Base-by-base conservation (phyloP, 2,113 vertebrate genomes). In the Hydrolagus affinis region DNA sequence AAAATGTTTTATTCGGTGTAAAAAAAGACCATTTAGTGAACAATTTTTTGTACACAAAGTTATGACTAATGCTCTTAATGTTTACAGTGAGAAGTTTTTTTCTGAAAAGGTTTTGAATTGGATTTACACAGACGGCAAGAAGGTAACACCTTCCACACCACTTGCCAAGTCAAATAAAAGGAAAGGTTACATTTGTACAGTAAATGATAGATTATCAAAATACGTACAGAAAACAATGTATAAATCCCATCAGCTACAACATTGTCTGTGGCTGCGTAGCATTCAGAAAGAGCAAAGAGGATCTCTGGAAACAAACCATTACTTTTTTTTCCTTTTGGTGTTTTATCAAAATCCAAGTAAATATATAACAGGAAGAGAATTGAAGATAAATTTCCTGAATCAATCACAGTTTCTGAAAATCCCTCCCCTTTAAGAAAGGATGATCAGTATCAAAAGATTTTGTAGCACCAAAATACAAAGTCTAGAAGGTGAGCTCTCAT, bases 401-500 rank as follows among this genome's bases (percentile, higher is more conserved):
- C 91, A 94, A 95, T 95, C 94, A 95, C 94, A 96, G 95, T 96
- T 95, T 95, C 93, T 94, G 88, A 92, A 93, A 96, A 95, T 94
- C 95, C 92, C 94, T 95, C 93, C 93, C 93, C 30, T 32, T 7
- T 94, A 94, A 89, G 89, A 95, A 94, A 95, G 94, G 92, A 95
- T 92, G 94, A 91, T 95, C 91, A 86, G 89, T 89, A 96, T 96
- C 93, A 97, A 96, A 97, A 62, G 32, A 66, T 83, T 96, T 95
- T 94, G 92, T 95, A 98, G 96, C 97, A 98, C 97, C 97, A 97
- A 96, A 86, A 91, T 97, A 97, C 95, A 95, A 95, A 95, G 94
- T 94, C 95, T 91, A 92, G 95, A 91, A 90, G 96, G 94, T 92
- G 90, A 93, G 91, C 93, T 92, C 94, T 95, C 95, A 93, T 95